These are phyloP conservation scores for Cheirogaleus major DNA, from an alignment of 2,797 vertebrate genomes.

Conservation along the genomic window DNA sequence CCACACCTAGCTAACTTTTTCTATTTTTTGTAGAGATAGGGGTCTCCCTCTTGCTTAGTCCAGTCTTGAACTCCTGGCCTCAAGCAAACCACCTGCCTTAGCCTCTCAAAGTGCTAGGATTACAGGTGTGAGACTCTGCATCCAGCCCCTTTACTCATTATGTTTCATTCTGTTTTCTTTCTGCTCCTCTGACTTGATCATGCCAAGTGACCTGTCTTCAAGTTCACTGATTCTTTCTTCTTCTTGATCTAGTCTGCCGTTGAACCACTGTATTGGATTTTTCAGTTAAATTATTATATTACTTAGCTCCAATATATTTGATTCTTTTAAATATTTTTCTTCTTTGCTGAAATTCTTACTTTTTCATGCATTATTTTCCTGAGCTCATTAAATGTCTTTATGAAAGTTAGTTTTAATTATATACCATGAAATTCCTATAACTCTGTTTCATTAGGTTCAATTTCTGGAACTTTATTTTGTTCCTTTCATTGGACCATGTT, in stretches of 20 bases:
- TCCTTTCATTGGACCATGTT: neutral
- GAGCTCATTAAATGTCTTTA: neutral
- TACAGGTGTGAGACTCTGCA: neutral
- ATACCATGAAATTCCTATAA: neutral
- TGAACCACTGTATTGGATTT: neutral
- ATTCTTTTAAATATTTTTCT: neutral
- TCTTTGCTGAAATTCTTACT: neutral
- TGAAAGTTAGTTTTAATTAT: neutral
- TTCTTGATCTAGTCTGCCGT: neutral
- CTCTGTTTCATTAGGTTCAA: neutral
- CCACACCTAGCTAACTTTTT: neutral
- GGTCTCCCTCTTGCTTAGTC: neutral
- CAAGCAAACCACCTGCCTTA: neutral
- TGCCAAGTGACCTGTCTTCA: neutral
- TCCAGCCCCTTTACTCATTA: neutral
- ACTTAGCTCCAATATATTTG: neutral
- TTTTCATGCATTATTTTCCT: too few relatives aligned
- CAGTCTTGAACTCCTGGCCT: neutral
- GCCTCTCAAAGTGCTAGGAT: neutral
- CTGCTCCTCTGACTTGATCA: neutral
- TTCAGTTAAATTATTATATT: neutral
- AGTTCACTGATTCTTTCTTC: neutral
- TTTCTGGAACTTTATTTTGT: neutral
- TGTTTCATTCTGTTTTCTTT: neutral
- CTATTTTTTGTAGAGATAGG: neutral